Percentiles rank a stretch among this genome's conserved stretches.
phyloP scores from a whole-genome alignment of 2,113 vertebrate genomes.

The Promerops cafer region DNA sequence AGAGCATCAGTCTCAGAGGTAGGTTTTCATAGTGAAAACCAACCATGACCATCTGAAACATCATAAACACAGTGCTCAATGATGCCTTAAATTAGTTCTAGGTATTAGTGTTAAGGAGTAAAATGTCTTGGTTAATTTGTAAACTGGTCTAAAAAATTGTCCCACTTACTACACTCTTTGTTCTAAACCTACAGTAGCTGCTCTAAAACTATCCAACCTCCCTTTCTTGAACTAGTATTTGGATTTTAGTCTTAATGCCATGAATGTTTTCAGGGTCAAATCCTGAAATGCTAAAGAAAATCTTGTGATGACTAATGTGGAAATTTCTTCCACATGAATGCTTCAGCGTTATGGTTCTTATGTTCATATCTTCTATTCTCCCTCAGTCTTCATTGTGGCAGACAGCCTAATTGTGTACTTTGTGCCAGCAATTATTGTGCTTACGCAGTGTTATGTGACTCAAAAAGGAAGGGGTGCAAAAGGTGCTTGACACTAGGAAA shows the following conservation, averaged over 20 bases:
- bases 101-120: neutral
- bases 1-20: neutral
- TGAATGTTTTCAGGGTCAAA: neutral
- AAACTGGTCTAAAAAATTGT: neutral
- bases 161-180: neutral
- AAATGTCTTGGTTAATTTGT: neutral
- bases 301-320: neutral
- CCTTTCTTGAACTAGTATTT: neutral
- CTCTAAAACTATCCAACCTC: neutral
- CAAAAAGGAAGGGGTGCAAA: neutral
- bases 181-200: neutral
- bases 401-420: neutral
- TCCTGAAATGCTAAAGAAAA: neutral
- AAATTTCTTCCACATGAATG: neutral
- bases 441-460: neutral
- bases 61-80: neutral
- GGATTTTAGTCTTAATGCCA: neutral
- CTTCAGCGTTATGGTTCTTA: neutral
- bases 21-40: neutral
- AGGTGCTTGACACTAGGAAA: neutral
- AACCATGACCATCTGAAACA: neutral
- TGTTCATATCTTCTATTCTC: neutral
- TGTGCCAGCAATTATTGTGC: neutral
- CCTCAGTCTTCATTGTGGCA: neutral
- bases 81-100: neutral